Evolutionary conservation across 2,797 vertebrate species (phyloP).

Genomic region (Pangasius djambal): DNA sequence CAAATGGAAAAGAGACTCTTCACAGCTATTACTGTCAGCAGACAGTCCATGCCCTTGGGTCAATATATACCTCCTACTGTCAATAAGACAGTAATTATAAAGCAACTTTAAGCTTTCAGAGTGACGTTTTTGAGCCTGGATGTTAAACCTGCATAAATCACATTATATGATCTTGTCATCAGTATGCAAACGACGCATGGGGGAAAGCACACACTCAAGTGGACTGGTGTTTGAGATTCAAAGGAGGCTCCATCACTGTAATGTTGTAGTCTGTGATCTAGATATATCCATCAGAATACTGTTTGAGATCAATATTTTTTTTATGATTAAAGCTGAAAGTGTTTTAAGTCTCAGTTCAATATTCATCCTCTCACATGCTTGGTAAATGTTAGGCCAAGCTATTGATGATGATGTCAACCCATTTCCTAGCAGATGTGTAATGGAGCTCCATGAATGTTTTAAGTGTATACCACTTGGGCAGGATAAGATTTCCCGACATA

Average conservation of each 20-base stretch:
- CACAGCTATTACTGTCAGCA: conserved; percentile 30
- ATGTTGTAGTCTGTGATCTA: conserved; percentile 6
- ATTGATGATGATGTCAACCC: conserved; percentile 14
- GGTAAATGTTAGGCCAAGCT: conserved; percentile 2
- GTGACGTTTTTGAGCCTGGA: conserved; percentile 16
- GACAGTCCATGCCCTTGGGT: conserved; percentile 38
- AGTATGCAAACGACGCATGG: conserved; percentile 29
- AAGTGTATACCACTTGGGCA: conserved; percentile 5
- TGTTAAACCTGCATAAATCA: conserved; percentile 41
- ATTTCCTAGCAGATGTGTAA: conserved; percentile 29
- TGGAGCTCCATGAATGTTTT: conserved; percentile 2
- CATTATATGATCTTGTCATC: conserved; percentile 26
- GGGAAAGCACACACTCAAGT: conserved; percentile 4
- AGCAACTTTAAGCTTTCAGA: conserved; percentile 31
- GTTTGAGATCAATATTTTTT: conserved; percentile 17
- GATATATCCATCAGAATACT: conserved; percentile 13
- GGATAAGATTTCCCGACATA: conserved; percentile 18
- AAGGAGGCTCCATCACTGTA: neutral
- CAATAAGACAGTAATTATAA: conserved; percentile 47
- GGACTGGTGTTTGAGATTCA: conserved; percentile 15
- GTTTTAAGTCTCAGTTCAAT: conserved; percentile 12
- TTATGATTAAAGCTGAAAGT: conserved; percentile 17
- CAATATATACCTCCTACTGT: conserved; percentile 45
- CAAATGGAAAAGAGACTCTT: conserved; percentile 33
- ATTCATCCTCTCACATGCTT: conserved; percentile 8